phyloP scores from a whole-genome alignment of 1,140 invertebrate genomes.

The Pseudomyrmex concolor region DNA sequence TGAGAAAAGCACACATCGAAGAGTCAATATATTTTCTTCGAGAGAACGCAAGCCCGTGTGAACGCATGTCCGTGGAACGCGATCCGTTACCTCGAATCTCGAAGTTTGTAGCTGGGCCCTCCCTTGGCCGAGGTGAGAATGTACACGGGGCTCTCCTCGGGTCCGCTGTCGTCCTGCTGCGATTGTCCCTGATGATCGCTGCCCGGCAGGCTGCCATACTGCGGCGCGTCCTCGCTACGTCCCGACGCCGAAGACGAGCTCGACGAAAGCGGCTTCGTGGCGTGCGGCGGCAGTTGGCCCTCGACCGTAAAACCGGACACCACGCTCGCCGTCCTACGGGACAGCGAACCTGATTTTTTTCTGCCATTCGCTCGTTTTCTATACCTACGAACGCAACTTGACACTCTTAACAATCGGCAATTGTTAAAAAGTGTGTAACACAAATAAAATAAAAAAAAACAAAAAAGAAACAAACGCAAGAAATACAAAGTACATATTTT shows the following conservation, averaged over 20 bases:
- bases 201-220: slow-evolving; percentile 80
- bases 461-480: background rate
- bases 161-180: slow-evolving; percentile 83
- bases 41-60: too few species aligned
- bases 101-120: slow-evolving; percentile 83
- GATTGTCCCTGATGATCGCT: slow-evolving; percentile 82
- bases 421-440: background rate
- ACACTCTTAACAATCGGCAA: slow-evolving; percentile 71
- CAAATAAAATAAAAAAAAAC: background rate
- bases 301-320: slow-evolving; percentile 80
- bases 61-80: too few species aligned
- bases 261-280: slow-evolving; percentile 80
- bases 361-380: slow-evolving; percentile 83
- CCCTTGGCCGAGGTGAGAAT: slow-evolving; percentile 84
- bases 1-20: background rate
- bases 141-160: slow-evolving; percentile 83
- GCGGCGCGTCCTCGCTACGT: slow-evolving; percentile 81
- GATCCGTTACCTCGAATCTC: slow-evolving; percentile 80
- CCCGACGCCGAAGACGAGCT: slow-evolving; percentile 84
- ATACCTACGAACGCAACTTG: slow-evolving; percentile 81
- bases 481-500: too few species aligned
- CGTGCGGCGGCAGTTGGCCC: slow-evolving; percentile 73
- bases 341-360: slow-evolving; percentile 83
- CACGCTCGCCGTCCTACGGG: slow-evolving; percentile 81
- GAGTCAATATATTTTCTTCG: background rate